Evolutionary conservation across 1,140 invertebrate species (phyloP).

Genomic region (Sarcophaga peregrina): DNA sequence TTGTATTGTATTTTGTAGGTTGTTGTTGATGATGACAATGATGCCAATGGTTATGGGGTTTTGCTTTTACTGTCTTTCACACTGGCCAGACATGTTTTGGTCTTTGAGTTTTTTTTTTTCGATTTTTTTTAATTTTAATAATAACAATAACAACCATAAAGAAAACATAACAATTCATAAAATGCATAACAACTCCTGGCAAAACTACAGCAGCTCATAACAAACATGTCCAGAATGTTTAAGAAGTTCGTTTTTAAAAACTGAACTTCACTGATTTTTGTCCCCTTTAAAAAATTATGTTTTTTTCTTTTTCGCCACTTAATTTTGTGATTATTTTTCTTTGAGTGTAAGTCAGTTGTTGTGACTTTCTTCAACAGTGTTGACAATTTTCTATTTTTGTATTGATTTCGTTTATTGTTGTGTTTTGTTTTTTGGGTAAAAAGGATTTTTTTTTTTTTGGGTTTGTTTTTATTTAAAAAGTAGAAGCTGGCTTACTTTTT

Average conservation of each 20-base stretch:
- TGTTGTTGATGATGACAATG: not conserved
- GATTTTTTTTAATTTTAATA: not conserved
- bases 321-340: not conserved
- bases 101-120: not conserved
- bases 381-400: constrained; percentile 12
- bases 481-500: constrained; percentile 5
- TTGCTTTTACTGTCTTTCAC: not conserved
- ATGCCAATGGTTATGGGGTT: constrained; percentile 4
- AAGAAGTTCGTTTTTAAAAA: too few relatives aligned
- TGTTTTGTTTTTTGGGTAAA: too few relatives aligned
- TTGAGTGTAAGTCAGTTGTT: not conserved
- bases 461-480: not conserved
- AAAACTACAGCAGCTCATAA: not conserved
- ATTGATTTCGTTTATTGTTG: too few relatives aligned
- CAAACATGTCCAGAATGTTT: not conserved
- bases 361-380: not conserved
- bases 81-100: constrained; percentile 21
- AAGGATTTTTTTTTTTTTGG: not conserved
- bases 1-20: not conserved
- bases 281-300: not conserved
- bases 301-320: not conserved
- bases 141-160: constrained; percentile 38
- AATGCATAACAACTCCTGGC: constrained; percentile 28
- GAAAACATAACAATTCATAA: constrained; percentile 37
- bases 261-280: too few relatives aligned